These are phyloP conservation scores for Stomorhina lunata DNA, from an alignment of 2,888 invertebrate genomes.

Conservation along the genomic window DNA sequence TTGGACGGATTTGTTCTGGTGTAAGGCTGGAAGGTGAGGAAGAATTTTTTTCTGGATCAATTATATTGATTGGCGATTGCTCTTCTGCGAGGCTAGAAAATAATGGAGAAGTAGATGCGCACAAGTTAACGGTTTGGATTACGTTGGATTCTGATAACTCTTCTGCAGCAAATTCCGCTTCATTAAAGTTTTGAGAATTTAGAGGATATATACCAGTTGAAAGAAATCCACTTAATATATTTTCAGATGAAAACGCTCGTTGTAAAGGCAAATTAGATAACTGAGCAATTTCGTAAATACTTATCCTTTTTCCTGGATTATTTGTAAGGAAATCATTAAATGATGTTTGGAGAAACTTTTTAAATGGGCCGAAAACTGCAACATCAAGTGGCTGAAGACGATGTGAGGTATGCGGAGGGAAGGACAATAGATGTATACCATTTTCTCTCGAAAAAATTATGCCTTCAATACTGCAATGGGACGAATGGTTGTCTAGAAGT, in stretches of 20 bases:
- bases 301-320: conserved; percentile 42
- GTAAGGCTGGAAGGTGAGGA: background rate
- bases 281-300: conserved; percentile 25
- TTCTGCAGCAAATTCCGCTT: conserved; percentile 38
- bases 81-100: conserved; percentile 12
- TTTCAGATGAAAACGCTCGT: conserved; percentile 38
- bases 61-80: background rate
- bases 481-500: conserved; percentile 36
- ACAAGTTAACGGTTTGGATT: conserved; percentile 6
- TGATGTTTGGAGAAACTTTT: conserved; percentile 42
- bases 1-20: conserved; percentile 4
- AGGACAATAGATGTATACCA: conserved; percentile 32
- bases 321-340: conserved; percentile 47
- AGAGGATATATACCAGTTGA: conserved; percentile 42
- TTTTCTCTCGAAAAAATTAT: conserved; percentile 32
- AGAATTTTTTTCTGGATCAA: conserved; percentile 20
- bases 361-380: conserved; percentile 35
- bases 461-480: conserved; percentile 27
- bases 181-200: conserved; percentile 41
- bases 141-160: background rate
- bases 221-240: conserved; percentile 44
- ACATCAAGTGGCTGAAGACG: conserved; percentile 30
- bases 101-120: conserved; percentile 25
- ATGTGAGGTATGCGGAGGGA: conserved; percentile 39
- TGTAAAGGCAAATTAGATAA: conserved; percentile 26